Conservation (phyloP, 2,797 vertebrate genomes). For the Chiloscyllium punctatum region DNA sequence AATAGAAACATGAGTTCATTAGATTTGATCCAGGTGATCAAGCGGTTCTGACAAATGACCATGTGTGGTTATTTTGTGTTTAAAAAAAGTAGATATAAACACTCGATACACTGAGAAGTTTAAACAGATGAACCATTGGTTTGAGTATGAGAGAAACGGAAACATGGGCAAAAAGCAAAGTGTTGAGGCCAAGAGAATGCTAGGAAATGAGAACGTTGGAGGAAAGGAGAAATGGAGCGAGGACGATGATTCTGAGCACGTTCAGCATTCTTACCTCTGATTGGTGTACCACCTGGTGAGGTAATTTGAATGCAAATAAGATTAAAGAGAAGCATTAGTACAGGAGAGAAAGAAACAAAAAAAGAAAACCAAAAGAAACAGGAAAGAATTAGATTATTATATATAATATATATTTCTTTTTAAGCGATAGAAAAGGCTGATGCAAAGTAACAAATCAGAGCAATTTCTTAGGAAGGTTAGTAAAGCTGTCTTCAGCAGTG, state of each 20-base stretch:
- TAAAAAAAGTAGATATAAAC: not conserved
- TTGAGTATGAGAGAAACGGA: constrained; percentile 47
- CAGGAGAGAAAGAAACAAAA: constrained; percentile 60
- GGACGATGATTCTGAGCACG: constrained; percentile 62
- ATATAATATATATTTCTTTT: constrained; percentile 46
- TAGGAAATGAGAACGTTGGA: constrained; percentile 61
- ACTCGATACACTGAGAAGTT: constrained; percentile 36
- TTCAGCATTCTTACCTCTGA: constrained; percentile 99
- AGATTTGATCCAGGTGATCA: constrained; percentile 25
- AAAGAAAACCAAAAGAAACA: constrained; percentile 54
- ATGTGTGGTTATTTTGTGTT: constrained; percentile 32
- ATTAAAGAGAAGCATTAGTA: constrained; percentile 95
- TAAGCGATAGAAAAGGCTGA: constrained; percentile 54
- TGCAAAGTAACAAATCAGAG: constrained; percentile 59
- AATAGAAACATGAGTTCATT: constrained; percentile 16
- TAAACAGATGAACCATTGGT: constrained; percentile 49
- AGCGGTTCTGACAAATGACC: constrained; percentile 38
- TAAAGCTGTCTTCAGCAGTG: constrained; percentile 51
- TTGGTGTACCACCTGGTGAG: constrained; percentile 99
- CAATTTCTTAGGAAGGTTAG: constrained; percentile 53
- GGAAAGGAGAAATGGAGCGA: constrained; percentile 50
- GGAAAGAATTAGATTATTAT: constrained; percentile 47
- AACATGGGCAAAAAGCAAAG: constrained; percentile 52
- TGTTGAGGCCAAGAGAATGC: constrained; percentile 56
- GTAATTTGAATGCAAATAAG: constrained; percentile 99